These are phyloP conservation scores for Microcaecilia unicolor DNA, from an alignment of 2,797 vertebrate genomes.

Conservation along the genomic window DNA sequence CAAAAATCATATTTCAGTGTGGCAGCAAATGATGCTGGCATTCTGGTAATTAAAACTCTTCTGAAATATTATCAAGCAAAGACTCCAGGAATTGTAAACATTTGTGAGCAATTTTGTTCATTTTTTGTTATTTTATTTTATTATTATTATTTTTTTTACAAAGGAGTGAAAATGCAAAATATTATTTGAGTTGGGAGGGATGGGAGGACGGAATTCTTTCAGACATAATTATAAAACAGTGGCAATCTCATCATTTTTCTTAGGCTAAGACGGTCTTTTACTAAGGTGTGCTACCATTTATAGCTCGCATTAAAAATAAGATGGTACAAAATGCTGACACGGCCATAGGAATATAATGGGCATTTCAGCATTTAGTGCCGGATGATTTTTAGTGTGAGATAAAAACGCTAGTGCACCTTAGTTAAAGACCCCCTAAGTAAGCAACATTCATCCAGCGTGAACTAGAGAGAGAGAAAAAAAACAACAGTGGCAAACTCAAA, in stretches of 20 bases:
- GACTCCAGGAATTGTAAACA: conserved; percentile 34
- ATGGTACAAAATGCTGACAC: too few relatives aligned
- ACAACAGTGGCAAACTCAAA: too few relatives aligned
- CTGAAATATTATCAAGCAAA: conserved; percentile 9
- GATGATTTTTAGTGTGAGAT: too few relatives aligned
- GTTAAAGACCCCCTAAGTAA: too few relatives aligned
- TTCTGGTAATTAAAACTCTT: conserved; percentile 21
- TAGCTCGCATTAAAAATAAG: too few relatives aligned
- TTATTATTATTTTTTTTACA: too few relatives aligned
- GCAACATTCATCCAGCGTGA: conserved; percentile 25
- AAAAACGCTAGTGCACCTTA: too few relatives aligned
- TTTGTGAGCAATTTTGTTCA: conserved; percentile 13
- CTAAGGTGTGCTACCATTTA: too few relatives aligned
- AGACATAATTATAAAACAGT: conserved; percentile 24
- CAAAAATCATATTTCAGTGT: conserved; percentile 25
- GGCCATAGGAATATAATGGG: too few relatives aligned
- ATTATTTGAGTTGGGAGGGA: conserved; percentile 13
- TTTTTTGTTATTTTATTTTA: conserved; percentile 11
- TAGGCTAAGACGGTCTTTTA: too few relatives aligned
- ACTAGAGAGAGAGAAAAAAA: conserved; percentile 25
- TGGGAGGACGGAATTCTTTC: conserved; percentile 13
- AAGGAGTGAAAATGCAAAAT: conserved; percentile 26
- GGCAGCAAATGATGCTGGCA: conserved; percentile 16
- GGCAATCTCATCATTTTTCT: conserved; percentile 18
- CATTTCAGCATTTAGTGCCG: too few relatives aligned